A percentile compares a stretch with the other conserved stretches of the same genome.
Conservation (phyloP, 1,140 invertebrate species). For the Orchestia grillus region DNA sequence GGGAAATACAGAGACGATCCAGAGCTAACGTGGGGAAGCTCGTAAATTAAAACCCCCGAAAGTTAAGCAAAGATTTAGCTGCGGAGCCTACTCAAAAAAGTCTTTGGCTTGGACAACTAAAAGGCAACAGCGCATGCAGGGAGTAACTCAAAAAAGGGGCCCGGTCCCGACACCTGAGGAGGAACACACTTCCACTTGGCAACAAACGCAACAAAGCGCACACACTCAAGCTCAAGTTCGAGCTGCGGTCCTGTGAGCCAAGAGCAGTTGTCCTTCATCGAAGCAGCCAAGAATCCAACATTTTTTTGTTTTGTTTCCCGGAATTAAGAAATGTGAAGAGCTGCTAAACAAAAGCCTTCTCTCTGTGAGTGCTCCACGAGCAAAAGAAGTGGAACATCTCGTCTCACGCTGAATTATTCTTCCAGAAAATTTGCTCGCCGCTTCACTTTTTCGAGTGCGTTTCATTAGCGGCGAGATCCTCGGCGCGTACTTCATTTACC, state of each 20-base stretch:
- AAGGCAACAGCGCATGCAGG: background rate
- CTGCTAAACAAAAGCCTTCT: background rate
- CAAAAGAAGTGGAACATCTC: background rate
- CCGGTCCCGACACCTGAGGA: background rate
- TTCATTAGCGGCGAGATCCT: background rate
- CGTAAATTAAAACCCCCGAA: too few species aligned
- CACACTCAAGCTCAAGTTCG: background rate
- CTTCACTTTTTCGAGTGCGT: slow-evolving; percentile 7
- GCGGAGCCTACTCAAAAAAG: too few species aligned
- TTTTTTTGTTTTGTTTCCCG: background rate
- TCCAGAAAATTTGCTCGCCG: background rate
- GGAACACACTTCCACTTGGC: background rate
- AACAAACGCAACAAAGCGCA: background rate
- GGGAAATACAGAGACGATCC: too few species aligned
- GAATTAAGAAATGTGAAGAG: background rate
- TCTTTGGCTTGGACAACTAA: background rate
- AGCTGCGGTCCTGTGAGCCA: background rate
- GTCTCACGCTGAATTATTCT: background rate
- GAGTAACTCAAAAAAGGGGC: background rate
- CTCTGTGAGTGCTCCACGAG: background rate
- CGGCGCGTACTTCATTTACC: background rate
- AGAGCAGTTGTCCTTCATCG: background rate
- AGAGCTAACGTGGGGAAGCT: too few species aligned
- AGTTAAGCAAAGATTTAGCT: too few species aligned
- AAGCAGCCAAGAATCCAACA: background rate